These are phyloP conservation scores for Pachycephus smyrnensis DNA, from an alignment of 2,888 invertebrate species.

Conservation along the genomic window DNA sequence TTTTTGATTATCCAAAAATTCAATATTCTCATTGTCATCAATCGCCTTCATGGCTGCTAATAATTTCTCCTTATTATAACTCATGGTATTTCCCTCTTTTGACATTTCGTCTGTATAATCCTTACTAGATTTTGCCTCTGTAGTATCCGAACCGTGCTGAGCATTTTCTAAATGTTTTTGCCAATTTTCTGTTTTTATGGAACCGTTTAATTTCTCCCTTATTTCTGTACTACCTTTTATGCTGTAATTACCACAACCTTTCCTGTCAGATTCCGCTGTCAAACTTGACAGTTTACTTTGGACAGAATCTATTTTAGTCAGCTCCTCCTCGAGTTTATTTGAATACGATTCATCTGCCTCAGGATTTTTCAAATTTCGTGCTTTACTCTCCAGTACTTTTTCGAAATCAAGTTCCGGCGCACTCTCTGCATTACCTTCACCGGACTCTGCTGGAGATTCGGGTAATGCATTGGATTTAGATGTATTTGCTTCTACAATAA, in stretches of 20 bases:
- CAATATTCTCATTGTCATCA: slow-evolving; percentile 68
- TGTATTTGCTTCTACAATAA: background rate
- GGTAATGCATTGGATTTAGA: background rate
- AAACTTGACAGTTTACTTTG: background rate
- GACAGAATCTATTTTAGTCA: background rate
- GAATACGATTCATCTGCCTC: background rate
- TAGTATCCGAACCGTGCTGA: background rate
- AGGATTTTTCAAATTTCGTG: background rate
- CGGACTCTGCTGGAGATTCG: background rate
- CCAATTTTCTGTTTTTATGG: slow-evolving; percentile 2
- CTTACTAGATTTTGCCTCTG: background rate
- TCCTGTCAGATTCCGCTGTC: background rate
- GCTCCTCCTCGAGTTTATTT: background rate
- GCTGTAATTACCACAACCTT: slow-evolving; percentile 10
- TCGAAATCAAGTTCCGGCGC: background rate
- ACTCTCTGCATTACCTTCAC: background rate
- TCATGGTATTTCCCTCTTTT: slow-evolving; percentile 38
- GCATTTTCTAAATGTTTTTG: slow-evolving; percentile 5
- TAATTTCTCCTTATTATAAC: slow-evolving; percentile 71
- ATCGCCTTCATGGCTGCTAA: slow-evolving; percentile 75
- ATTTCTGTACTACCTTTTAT: background rate
- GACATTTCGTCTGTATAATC: slow-evolving; percentile 31
- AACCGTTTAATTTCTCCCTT: background rate
- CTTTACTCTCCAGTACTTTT: background rate
- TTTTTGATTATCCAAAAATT: slow-evolving; percentile 47